phyloP scores from a whole-genome alignment of 2,113 vertebrate species.

The Macaca fascicularis region T2T-MFA8v1.1 NC_088386.1:116752501-116753000 shows the following conservation, averaged over 20 bases:
- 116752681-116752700: neutral
- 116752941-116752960: neutral
- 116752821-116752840: neutral
- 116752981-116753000: neutral
- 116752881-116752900: too few species aligned
- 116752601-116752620: neutral
- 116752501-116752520: too few species aligned
- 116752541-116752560: too few species aligned
- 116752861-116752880: too few species aligned
- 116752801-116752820: neutral
- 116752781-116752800: neutral
- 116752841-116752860: neutral
- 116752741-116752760: neutral
- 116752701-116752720: neutral
- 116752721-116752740: neutral
- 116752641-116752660: neutral
- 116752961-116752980: neutral
- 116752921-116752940: too few species aligned
- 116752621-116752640: neutral
- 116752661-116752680: neutral
- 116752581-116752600: neutral
- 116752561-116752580: neutral
- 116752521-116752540: too few species aligned
- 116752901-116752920: too few species aligned
- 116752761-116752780: neutral